These are phyloP conservation scores for Nettapus auritus DNA, from an alignment of 2,113 vertebrate species.

Conservation along the genomic window DNA sequence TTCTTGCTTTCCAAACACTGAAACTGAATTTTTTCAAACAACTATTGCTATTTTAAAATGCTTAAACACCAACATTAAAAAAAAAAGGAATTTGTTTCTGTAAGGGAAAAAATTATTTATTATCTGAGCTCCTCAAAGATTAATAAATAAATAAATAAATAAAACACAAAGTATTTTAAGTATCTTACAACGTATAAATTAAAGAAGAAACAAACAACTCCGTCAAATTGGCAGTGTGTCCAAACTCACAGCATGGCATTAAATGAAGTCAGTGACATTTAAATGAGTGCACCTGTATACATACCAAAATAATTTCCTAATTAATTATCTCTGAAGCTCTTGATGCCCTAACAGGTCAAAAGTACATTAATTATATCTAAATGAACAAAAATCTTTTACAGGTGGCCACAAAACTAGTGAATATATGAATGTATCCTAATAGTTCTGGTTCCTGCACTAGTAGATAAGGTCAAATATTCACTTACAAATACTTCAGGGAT, in stretches of 20 bases:
- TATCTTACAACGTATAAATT: background rate
- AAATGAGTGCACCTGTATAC: slow-evolving; percentile 52
- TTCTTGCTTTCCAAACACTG: background rate
- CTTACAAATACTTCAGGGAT: background rate
- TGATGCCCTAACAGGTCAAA: slow-evolving; percentile 31
- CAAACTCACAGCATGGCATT: background rate
- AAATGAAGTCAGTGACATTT: slow-evolving; percentile 54
- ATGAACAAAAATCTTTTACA: slow-evolving; percentile 13
- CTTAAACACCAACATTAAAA: background rate
- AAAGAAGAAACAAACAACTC: slow-evolving; percentile 27
- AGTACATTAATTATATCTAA: slow-evolving; percentile 22
- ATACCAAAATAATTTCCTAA: slow-evolving; percentile 37
- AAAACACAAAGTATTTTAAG: background rate
- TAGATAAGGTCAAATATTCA: background rate
- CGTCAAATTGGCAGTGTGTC: background rate
- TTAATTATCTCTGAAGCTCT: slow-evolving; percentile 40
- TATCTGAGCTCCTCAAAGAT: background rate
- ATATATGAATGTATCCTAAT: background rate
- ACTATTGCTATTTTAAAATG: background rate
- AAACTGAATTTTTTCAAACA: background rate
- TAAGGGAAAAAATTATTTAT: background rate
- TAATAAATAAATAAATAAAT: background rate
- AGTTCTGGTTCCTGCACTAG: background rate
- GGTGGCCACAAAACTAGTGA: background rate
- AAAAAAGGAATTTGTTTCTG: background rate